These are phyloP conservation scores for Dryocosmus kuriphilus DNA, from an alignment of 2,888 invertebrate genomes.

Conservation along the genomic window DNA sequence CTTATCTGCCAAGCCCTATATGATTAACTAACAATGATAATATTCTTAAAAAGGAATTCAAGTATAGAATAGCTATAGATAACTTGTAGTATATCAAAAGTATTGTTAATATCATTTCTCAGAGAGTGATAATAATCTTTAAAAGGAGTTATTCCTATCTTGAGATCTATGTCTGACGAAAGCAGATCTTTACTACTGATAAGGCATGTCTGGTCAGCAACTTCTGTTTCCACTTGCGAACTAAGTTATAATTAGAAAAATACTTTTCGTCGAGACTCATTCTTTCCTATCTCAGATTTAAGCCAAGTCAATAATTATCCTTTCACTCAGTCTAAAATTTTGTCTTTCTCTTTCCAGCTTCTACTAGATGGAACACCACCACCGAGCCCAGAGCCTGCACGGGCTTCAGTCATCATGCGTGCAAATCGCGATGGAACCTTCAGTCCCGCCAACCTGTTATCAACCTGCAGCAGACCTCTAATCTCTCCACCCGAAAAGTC, in stretches of 20 bases:
- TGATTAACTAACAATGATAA: not conserved
- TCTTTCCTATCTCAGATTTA: too few relatives aligned
- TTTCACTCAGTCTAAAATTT: not conserved
- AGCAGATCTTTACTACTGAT: not conserved
- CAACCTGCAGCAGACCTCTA: not conserved
- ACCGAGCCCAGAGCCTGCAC: constrained; percentile 78
- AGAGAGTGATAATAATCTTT: too few relatives aligned
- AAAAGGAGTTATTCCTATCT: not conserved
- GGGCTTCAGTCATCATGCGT: constrained; percentile 91
- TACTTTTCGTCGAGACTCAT: not conserved
- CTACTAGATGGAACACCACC: constrained; percentile 81
- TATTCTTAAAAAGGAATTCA: not conserved
- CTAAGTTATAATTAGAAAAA: not conserved
- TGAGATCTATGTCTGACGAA: not conserved
- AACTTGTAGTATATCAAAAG: not conserved
- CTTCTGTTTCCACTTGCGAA: not conserved
- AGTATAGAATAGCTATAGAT: not conserved
- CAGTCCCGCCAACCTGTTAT: constrained; percentile 66
- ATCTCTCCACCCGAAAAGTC: not conserved
- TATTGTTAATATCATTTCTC: not conserved
- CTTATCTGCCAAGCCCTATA: not conserved
- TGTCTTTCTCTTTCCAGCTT: constrained; percentile 60
- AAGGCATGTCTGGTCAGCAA: not conserved
- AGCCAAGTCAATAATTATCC: not conserved
- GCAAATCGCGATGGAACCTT: constrained; percentile 90